Conservation (phyloP, 2,888 invertebrate genomes). For the Linyphia triangularis region DNA sequence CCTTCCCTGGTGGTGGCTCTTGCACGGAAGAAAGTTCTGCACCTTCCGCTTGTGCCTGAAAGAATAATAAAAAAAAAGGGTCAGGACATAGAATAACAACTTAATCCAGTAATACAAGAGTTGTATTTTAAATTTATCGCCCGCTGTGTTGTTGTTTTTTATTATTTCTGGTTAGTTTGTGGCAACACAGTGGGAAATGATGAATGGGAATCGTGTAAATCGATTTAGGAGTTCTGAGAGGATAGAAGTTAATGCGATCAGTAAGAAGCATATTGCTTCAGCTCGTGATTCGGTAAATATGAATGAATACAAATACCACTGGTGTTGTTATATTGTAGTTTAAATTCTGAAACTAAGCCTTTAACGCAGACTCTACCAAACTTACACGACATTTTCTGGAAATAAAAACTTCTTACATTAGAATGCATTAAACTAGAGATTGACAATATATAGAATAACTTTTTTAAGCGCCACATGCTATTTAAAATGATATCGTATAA, state of each 20-base stretch:
- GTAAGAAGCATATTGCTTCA: no score
- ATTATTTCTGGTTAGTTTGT: background rate
- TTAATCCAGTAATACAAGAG: constrained; percentile 31
- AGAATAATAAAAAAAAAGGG: constrained; percentile 27
- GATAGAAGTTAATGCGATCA: background rate
- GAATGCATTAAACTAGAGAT: no score
- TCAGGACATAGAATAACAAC: constrained; percentile 34
- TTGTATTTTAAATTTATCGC: constrained; percentile 2
- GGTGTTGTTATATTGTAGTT: no score
- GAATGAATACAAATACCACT: no score
- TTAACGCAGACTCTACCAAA: no score
- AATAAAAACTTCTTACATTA: no score
- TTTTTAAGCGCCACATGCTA: no score
- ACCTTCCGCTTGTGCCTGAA: constrained; percentile 77
- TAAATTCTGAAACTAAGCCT: no score
- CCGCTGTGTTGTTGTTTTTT: background rate
- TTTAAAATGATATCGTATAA: no score
- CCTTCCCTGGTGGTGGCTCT: constrained; percentile 74
- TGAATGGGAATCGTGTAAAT: background rate
- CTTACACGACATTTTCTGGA: no score
- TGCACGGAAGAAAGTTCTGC: constrained; percentile 77
- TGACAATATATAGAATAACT: no score
- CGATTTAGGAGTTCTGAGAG: background rate
- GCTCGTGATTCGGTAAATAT: no score
- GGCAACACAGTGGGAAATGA: background rate